Percentiles rank a stretch among this genome's conserved stretches.
phyloP scores from a whole-genome alignment of 2,113 vertebrate genomes.

The Chloropsis hardwickii region DNA sequence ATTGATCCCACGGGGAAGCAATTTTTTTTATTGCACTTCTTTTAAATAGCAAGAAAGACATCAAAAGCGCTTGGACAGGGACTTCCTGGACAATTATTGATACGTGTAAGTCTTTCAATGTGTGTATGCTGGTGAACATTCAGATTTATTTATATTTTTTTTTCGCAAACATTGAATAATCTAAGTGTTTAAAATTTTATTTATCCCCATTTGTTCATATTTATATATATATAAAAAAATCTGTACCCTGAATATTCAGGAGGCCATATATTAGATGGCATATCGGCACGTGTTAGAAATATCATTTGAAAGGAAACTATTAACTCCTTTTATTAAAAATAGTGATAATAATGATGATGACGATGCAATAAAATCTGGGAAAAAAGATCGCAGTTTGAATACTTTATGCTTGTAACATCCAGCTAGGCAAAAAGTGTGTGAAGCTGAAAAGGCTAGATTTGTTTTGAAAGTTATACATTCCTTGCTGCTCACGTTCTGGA shows the following conservation, averaged over 20 bases:
- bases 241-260: conserved; percentile 83
- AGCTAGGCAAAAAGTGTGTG: conserved; percentile 68
- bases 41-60: conserved; percentile 81
- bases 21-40: conserved; percentile 96
- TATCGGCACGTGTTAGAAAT: conserved; percentile 68
- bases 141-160: conserved; percentile 94
- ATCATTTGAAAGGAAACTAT: conserved; percentile 74
- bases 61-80: conserved; percentile 84
- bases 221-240: conserved; percentile 81
- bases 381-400: conserved; percentile 67
- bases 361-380: conserved; percentile 90
- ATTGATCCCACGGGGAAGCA: conserved; percentile 89
- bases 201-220: conserved; percentile 87
- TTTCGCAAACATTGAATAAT: conserved; percentile 83
- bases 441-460: conserved; percentile 74
- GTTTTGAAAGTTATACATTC: conserved; percentile 90
- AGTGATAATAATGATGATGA: conserved; percentile 68
- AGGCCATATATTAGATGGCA: conserved; percentile 77
- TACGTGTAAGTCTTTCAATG: conserved; percentile 83
- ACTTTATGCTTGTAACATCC: conserved; percentile 76
- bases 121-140: conserved; percentile 89
- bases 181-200: conserved; percentile 93
- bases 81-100: conserved; percentile 77
- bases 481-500: conserved; percentile 91
- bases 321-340: conserved; percentile 70